Base-by-base conservation (phyloP, 2,797 vertebrate species). In the Mormyrus hasselquistii region DNA sequence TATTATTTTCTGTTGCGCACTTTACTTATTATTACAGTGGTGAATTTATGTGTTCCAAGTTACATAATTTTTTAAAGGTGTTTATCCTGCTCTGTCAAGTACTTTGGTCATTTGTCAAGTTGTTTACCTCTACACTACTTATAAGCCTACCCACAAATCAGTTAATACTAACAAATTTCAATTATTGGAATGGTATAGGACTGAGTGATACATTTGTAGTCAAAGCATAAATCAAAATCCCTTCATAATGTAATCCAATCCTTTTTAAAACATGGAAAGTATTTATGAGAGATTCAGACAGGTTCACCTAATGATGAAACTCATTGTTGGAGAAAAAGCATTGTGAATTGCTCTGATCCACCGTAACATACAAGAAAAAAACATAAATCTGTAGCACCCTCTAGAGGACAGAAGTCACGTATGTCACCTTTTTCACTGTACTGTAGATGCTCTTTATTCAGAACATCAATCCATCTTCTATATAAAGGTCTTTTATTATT, bases 321-420 rank as follows among this genome's bases (percentile, higher is more conserved):
- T 73, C 9, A 34, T 14, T 12, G 62, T 34, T 69, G 62, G 25
- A 34, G 29, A 34, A 34, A 14, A 73, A 34, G 29, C 65, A 6
- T 79, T n/a, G 14, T 79, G 3, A 79, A 79, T 79, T 79, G 73
- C 2, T 44, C 25, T 44, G 73, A 16, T 19, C 38, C 73, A 6
- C 73, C 38, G n/a, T 79, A 44, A n/a, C 4, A 8, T 79, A 41
- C 38, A 79, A 79, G 25, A 73, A 73, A 79, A 29, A 12, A 76
- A 19, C 89, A 89, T 92, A 91, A 89, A 91, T 93, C 93, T 94
- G 92, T 93, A 92, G 92, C 95, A 90, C 94, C 94, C 94, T 94
- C 95, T 95, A 92, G 93, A 93, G 95, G 92, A 89, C 90, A 3
- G 84, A 73, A 69, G 73, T 79, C 38, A 79, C 16, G n/a, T 19